Conservation (phyloP, 2,888 invertebrate genomes). For the Drosophila phalerata region DNA sequence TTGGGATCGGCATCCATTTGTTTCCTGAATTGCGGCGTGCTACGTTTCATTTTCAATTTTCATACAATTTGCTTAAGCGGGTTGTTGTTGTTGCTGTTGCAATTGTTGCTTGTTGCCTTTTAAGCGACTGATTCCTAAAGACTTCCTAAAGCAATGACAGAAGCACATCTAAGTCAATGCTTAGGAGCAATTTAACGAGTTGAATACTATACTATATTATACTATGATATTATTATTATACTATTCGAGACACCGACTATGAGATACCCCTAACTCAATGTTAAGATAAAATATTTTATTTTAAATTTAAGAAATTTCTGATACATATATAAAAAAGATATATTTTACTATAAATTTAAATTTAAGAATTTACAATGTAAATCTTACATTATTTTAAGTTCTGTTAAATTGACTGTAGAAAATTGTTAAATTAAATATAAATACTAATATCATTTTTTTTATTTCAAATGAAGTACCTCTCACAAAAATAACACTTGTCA, state of each 20-base stretch:
- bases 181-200: background rate
- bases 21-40: slow-evolving; percentile 68
- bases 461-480: background rate
- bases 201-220: background rate
- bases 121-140: slow-evolving; percentile 13
- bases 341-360: too few relatives aligned
- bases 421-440: too few relatives aligned
- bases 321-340: too few relatives aligned
- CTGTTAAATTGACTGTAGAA: too few relatives aligned
- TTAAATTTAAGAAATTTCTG: too few relatives aligned
- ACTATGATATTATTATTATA: too few relatives aligned
- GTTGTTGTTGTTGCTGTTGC: slow-evolving; percentile 21
- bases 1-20: slow-evolving; percentile 64
- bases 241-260: background rate
- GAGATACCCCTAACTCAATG: background rate
- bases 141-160: background rate
- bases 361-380: too few relatives aligned
- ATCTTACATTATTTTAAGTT: too few relatives aligned
- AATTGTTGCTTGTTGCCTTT: slow-evolving; percentile 9
- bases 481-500: too few relatives aligned
- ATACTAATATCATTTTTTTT: too few relatives aligned
- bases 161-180: background rate
- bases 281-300: too few relatives aligned
- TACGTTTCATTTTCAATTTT: slow-evolving; percentile 77
- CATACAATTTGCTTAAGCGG: slow-evolving; percentile 63